Evolutionary conservation across 2,797 vertebrate genomes (phyloP).

Genomic region (Meda fulgida): DNA sequence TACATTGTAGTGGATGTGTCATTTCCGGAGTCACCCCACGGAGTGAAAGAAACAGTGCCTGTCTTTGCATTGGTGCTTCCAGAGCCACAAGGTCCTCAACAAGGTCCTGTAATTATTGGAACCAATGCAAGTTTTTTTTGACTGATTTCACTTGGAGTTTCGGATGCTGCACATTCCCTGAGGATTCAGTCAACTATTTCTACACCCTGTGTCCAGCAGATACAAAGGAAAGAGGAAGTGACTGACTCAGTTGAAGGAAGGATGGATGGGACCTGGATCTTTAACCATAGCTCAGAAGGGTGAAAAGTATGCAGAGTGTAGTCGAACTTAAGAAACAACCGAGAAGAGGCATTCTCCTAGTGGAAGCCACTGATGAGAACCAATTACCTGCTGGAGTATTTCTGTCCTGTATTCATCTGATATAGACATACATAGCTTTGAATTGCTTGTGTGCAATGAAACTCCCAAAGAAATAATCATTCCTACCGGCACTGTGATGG

Average conservation of each 20-base stretch:
- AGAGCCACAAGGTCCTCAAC: too few relatives aligned
- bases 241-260: background rate
- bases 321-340: background rate
- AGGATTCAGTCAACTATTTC: too few relatives aligned
- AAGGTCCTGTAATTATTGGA: too few relatives aligned
- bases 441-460: conserved; percentile 14
- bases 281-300: background rate
- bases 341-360: background rate
- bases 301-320: background rate
- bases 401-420: conserved; percentile 3
- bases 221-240: background rate
- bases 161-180: too few relatives aligned
- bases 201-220: background rate
- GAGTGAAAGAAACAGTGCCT: too few relatives aligned
- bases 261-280: background rate
- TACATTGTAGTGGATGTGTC: too few relatives aligned
- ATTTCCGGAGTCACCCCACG: too few relatives aligned
- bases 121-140: too few relatives aligned
- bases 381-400: background rate
- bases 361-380: background rate
- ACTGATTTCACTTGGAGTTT: too few relatives aligned
- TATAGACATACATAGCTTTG: conserved; percentile 7
- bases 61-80: too few relatives aligned
- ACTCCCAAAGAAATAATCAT: background rate
- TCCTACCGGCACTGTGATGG: background rate